Base-by-base conservation (phyloP, 2,888 invertebrate genomes). In the Polyploca ridens region DNA sequence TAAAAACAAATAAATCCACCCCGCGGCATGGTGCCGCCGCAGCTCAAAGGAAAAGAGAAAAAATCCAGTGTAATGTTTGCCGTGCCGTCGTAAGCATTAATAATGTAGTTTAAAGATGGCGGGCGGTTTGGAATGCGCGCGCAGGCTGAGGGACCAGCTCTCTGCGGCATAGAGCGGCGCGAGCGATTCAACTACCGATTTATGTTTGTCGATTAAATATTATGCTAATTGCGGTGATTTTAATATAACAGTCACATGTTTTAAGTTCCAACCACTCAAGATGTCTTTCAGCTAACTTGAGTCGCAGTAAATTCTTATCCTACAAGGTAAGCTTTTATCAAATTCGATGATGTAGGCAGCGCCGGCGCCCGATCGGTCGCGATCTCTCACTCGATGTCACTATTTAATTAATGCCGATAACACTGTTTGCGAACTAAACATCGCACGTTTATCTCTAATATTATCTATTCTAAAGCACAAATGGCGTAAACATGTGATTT, bases 91-190 rank as follows among this genome's bases (percentile, higher is more conserved):
- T 85, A 82, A 85, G 90, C 92, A 91, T 92, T 92, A 91, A 92
- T 93, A 91, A 93, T 93, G 91, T 90, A 92, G 87, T 90, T 90
- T 90, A 87, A 93, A 93, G 90, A 93, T 93, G 93, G 92, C 93
- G 86, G 84, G 81, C 74, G 75, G 73, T n/a, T 76, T 77, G 93
- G 93, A 92, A 93, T 93, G 93, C 86, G 86, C 82, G 78, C 83
- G 78, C 77, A 68, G 44, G 66, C 71, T 64, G 78, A 72, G 86
- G 82, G 82, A 80, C 86, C 85, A 81, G 84, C 79, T 77, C 68
- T 63, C 62, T 85, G 54, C 19, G 54, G 19, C 11, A 5, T 44
- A 86, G 86, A 76, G 86, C 77, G 82, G 86, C 73, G 82, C 81
- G 62, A 65, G 70, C 78, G 75, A 70, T 74, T 33, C n/a, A 27